Base-by-base conservation (phyloP, 2,797 vertebrate species). In the Labeo calbasu region DNA sequence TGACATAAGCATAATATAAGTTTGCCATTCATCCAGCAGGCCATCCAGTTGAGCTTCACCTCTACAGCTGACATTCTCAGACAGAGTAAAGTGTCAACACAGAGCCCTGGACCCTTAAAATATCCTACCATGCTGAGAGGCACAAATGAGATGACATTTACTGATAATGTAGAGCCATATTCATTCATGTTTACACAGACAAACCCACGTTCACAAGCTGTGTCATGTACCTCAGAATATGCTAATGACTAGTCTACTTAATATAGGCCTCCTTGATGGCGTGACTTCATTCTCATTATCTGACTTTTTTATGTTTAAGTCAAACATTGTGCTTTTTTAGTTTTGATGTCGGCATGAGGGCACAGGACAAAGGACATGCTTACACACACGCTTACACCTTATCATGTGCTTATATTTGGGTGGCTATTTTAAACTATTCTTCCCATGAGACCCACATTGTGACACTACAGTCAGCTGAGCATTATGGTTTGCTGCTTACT, bases 1-100 rank as follows among this genome's bases (percentile, higher is more conserved):
- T 81, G 82, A 86, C 72, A 76, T 81, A 71, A 71, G 55, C 53
- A 70, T 80, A 77, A 50, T 70, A 57, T 70, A 81, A 71, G 40
- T 32, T 77, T 19, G 48, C 63, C 46, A 73, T 72, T 75, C 55
- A n/a, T 50, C 79, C 59, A 85, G 83, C 61, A 70, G 36, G 78
- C 81, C 25, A n/a, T 36, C 13, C 36, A 50, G 59, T 48, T 79
- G 21, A 36, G 48, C 28, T 66, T 75, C 46, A 69, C 25, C 19
- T 76, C 48, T 57, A 70, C 43, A 85, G 36, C 61, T 36, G 66
- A 65, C 75, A 79, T 79, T 82, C 66, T 82, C 65, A 78, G 48
- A 82, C 46, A 36, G 28, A 51, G 46, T 51, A 70, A 15, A 48
- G 48, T 10, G 50, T 63, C 32, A 66, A 51, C 61, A 43, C 59